Evolutionary conservation across 2,888 invertebrate genomes (phyloP), one percentile per base, ranked within the genome.

Genomic region (Monopis laevigella): DNA sequence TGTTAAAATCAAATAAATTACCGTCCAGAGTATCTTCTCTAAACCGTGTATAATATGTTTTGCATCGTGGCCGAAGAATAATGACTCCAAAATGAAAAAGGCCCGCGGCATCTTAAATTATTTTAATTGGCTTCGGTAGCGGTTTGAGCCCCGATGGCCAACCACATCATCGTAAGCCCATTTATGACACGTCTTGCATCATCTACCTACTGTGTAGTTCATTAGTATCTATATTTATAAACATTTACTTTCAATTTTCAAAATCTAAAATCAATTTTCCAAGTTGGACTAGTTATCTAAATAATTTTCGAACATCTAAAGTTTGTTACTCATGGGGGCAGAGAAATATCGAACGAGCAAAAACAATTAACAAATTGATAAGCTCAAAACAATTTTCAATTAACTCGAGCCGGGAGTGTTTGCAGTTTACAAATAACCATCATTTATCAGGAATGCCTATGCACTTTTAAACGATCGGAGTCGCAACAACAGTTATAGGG

Each of bases 91-190:
- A 77, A 75, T 71, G 72, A 75, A 75, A 73, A 77, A 75, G 62
- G 66, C 74, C 62, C 50, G 60, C 58, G 68, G 78, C 75, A 59
- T 73, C 69, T 74, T 74, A 71, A 78, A 80, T 82, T 80, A 81
- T 80, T 81, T 80, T 81, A 82, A 82, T 82, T 82, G 80, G 77
- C 71, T 77, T 68, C 80, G 74, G 82, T 82, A 82, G 82, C 81
- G 64, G 58, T 61, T 62, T 52, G 59, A 59, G 55, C 53, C 52
- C 56, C 52, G 56, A 62, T 56, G 51, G 50, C 58, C 59, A 54
- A 55, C 26, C 39, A 59, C 56, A 59, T 38, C 39, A 43, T 36
- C 36, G n/a, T n/a, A 32, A 19, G 16, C 30, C 42, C 39, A 43
- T 44, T 45, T 45, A 42, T 45, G 45, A 44, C 47, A 39, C 19